Base-by-base conservation (phyloP, 2,888 invertebrate species). In the Epirrhoe tristata region DNA sequence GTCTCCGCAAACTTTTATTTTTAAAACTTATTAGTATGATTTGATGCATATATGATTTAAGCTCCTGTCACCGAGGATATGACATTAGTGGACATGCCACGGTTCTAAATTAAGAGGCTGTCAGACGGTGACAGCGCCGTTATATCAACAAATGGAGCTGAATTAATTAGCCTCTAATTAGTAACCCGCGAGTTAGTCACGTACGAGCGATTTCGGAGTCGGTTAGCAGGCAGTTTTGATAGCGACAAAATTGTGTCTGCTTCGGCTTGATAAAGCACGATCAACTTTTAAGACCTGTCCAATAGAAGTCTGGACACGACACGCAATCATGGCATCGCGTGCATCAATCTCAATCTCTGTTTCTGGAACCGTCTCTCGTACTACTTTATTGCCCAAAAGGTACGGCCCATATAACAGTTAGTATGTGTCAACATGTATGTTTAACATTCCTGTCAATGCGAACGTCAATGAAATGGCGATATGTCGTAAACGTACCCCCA, bases 101-200 rank as follows among this genome's bases (percentile, higher is more conserved):
- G 65, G 62, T 67, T 58, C 52, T 52, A 60, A 60, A 66, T 70
- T 50, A n/a, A 57, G 54, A 54, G 54, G 55, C 64, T 69, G 71
- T 65, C 68, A 67, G 57, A 63, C 58, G 55, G 55, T 69, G 70
- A 71, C 64, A 64, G 63, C 60, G 51, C 16, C 73, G 73, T 73
- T 74, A 74, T 64, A 69, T 65, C 66, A 71, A 70, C 71, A 70
- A 73, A 73, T 70, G 64, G 67, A 71, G 66, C 59, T 66, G 70
- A 73, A 73, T 74, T 71, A 67, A 74, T 73, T 66, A 72, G 61
- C 55, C 62, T 31, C 58, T 58, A 70, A 70, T 70, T 70, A 67
- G 67, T 55, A 60, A 54, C 58, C 53, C 53, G 56, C 16, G 58
- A 34, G 58, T 64, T 60, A 61, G 66, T 67, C 67, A 70, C 61